Evolutionary conservation across 2,113 vertebrate genomes (phyloP).

Genomic region (Leucosticte australis): DNA sequence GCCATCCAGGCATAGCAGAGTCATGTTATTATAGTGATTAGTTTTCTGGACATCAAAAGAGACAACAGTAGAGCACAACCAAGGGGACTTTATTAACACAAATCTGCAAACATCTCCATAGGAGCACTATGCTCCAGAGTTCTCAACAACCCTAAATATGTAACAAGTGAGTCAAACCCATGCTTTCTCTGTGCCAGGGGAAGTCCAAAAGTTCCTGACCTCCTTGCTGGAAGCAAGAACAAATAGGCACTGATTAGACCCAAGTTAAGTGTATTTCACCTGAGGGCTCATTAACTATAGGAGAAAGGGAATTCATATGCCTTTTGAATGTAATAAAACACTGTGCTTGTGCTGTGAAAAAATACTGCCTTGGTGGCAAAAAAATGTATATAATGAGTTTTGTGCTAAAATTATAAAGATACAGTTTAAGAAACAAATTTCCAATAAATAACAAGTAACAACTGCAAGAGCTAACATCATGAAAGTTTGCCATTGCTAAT

Average conservation of each 20-base stretch:
- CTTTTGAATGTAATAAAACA: constrained; percentile 55
- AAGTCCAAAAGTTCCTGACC: constrained; percentile 64
- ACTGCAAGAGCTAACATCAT: background rate
- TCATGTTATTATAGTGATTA: constrained; percentile 37
- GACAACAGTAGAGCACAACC: background rate
- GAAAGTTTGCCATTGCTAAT: background rate
- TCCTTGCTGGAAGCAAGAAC: constrained; percentile 62
- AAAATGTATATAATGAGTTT: constrained; percentile 54
- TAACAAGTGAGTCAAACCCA: constrained; percentile 33
- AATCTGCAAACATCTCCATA: constrained; percentile 46
- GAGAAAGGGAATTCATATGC: constrained; percentile 55
- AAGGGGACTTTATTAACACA: constrained; percentile 47
- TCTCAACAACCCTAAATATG: constrained; percentile 45
- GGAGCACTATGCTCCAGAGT: constrained; percentile 49
- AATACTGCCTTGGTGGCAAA: constrained; percentile 63
- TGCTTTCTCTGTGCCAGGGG: constrained; percentile 32
- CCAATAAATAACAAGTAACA: constrained; percentile 20
- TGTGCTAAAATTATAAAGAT: constrained; percentile 35
- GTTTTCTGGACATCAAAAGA: constrained; percentile 59
- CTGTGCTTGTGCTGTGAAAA: constrained; percentile 48
- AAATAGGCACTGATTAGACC: constrained; percentile 66
- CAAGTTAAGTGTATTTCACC: constrained; percentile 56
- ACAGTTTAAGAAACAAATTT: constrained; percentile 38
- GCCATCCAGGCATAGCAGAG: background rate
- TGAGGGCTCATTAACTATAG: constrained; percentile 62